Conservation (phyloP, 2,113 vertebrate genomes). For the Aptenodytes forsteri region DNA sequence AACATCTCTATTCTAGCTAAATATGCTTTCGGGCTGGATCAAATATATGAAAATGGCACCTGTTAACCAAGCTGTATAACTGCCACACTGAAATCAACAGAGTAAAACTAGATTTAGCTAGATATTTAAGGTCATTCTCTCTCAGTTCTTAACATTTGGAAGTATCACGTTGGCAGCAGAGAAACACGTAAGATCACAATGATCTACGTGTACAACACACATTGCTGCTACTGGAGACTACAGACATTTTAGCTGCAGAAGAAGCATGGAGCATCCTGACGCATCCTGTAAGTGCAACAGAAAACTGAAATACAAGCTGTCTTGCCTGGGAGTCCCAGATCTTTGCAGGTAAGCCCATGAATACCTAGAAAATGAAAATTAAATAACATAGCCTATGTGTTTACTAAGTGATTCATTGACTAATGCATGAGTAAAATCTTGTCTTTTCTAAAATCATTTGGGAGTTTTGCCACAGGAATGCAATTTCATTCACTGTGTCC, state of each 20-base stretch:
- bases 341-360: neutral
- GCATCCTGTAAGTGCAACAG: neutral
- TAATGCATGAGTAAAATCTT: neutral
- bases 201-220: neutral
- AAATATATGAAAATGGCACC: neutral
- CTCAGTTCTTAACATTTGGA: neutral
- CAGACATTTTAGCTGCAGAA: neutral
- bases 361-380: neutral
- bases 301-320: neutral
- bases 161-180: neutral
- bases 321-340: neutral
- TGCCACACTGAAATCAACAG: neutral
- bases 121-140: neutral
- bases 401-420: neutral
- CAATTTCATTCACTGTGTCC: neutral
- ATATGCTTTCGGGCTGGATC: neutral
- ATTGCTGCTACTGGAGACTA: neutral
- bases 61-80: neutral
- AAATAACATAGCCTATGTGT: neutral
- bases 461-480: neutral
- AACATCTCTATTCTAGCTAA: neutral
- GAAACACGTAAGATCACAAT: neutral
- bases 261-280: neutral
- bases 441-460: neutral
- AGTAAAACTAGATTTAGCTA: neutral